Conservation (phyloP, 2,888 invertebrate genomes). For the Lucinisca nassula region DNA sequence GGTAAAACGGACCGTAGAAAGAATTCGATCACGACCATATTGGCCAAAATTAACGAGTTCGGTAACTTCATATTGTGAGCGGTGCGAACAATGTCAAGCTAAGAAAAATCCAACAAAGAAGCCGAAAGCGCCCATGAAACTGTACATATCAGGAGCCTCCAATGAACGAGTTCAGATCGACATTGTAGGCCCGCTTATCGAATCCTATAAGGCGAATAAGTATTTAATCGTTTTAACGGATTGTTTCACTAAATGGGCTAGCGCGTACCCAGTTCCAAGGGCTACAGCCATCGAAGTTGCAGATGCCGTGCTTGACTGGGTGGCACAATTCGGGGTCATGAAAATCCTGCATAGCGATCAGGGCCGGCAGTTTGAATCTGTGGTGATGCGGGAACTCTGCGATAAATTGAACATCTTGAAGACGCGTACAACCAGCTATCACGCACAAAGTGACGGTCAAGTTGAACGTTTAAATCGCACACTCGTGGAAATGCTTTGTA, state of each 20-base stretch:
- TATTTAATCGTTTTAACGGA: too few species aligned
- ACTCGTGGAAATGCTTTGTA: conserved; percentile 18
- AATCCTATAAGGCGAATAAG: conserved; percentile 35
- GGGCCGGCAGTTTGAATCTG: too few species aligned
- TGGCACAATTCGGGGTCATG: not conserved
- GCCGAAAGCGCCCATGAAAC: conserved; percentile 1
- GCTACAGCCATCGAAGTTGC: conserved; percentile 26
- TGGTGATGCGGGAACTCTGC: not conserved
- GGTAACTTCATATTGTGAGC: too few species aligned
- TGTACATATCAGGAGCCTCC: conserved; percentile 18
- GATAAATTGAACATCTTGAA: not conserved
- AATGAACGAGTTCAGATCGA: too few species aligned
- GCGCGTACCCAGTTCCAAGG: conserved; percentile 8
- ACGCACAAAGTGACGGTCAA: conserved; percentile 2
- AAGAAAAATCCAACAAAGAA: not conserved
- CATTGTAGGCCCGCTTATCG: conserved; percentile 40
- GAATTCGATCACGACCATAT: conserved; percentile 23
- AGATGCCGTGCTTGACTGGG: conserved; percentile 5
- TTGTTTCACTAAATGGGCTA: conserved; percentile 39
- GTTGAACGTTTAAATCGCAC: conserved; percentile 29
- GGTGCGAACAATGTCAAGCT: too few species aligned
- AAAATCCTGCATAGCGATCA: too few species aligned
- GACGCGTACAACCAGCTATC: conserved; percentile 7
- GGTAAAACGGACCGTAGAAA: conserved; percentile 8
- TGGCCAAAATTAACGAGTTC: conserved; percentile 37